Evolutionary conservation across 1,140 invertebrate genomes (phyloP), one percentile per base, ranked within the genome.

Genomic region (Diprion similis): DNA sequence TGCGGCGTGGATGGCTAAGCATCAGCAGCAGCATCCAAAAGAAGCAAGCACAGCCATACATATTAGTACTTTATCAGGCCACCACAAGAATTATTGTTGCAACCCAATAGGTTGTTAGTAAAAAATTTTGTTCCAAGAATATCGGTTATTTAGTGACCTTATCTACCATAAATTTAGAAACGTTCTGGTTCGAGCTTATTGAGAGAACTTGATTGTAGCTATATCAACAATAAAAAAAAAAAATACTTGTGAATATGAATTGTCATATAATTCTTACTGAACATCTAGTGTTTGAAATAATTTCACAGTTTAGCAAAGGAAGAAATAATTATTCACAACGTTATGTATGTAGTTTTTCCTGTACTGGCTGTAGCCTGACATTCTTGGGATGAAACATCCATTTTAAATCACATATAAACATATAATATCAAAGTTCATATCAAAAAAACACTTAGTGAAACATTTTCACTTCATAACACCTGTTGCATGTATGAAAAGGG

Each of bases 11-110:
- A 70, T 69, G 68, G 70, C 51, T 7, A 59, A 59, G 51, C 51
- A 59, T 59, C 71, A 66, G 73, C 65, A 71, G 77, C 77, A 78
- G 77, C 77, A 78, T 78, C 75, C 77, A 75, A 71, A 67, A 71
- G 68, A 70, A 47, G 75, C 74, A 70, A 69, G 72, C 47, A 73
- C 66, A 71, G 72, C 71, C 76, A 73, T 72, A 76, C 75, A 59
- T 59, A 17, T 59, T 59, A 59, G 51, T 59, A 59, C n/a, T 59
- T 59, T 4, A 59, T 13, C 11, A 59, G n/a, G 51, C 51, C 51
- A 59, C 51, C 51, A 59, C 51, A 59, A 59, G 51, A 59, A 59
- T 59, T 59, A 37, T 37, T 37, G 24, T 37, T 37, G 24, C 24
- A 37, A 37, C 1, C 6, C 24, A 6, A 37, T 37, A 37, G 6